Percentiles rank a stretch among this genome's conserved stretches.
phyloP scores from a whole-genome alignment of 2,113 vertebrate genomes.

The Ophiodon elongatus region DNA sequence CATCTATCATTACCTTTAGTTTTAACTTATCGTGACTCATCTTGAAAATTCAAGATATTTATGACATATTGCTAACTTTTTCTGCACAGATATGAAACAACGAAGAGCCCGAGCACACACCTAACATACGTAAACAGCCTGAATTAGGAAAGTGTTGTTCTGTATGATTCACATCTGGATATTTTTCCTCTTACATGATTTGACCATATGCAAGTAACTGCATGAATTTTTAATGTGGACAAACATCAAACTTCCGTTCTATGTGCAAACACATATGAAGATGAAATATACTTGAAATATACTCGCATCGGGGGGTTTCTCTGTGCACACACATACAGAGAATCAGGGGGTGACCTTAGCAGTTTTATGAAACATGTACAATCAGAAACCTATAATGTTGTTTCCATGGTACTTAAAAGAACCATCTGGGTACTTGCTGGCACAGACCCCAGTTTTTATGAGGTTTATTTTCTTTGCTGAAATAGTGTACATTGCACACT shows the following conservation, averaged over 20 bases:
- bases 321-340: constrained; percentile 17
- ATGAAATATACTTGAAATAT: constrained; percentile 25
- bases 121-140: background rate
- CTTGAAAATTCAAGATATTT: background rate
- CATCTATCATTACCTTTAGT: background rate
- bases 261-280: constrained; percentile 41
- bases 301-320: background rate
- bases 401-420: constrained; percentile 77
- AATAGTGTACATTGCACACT: constrained; percentile 59
- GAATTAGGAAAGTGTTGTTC: constrained; percentile 24
- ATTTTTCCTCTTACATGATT: background rate
- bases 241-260: constrained; percentile 30
- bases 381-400: constrained; percentile 67
- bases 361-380: constrained; percentile 69
- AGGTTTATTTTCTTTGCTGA: constrained; percentile 74
- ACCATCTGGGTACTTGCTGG: constrained; percentile 75
- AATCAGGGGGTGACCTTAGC: constrained; percentile 48
- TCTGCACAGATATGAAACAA: background rate
- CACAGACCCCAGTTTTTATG: constrained; percentile 60
- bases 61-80: background rate
- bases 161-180: constrained; percentile 50
- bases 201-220: constrained; percentile 54
- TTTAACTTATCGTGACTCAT: background rate
- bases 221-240: constrained; percentile 64
- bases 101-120: background rate